These are phyloP conservation scores for Tanytarsus gracilentus DNA, from an alignment of 2,888 invertebrate species.

Conservation along the genomic window DNA sequence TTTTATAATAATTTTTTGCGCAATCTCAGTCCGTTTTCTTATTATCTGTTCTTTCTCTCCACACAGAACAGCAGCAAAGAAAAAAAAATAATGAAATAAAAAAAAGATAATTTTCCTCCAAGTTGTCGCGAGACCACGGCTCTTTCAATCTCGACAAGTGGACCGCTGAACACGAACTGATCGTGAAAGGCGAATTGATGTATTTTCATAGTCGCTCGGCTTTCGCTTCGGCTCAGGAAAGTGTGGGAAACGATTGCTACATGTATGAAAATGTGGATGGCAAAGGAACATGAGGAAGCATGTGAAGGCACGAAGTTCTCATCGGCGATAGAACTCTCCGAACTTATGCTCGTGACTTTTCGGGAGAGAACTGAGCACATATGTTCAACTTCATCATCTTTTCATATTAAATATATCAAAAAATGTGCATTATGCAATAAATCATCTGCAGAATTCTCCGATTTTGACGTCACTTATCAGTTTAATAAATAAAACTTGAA, in stretches of 20 bases:
- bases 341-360: no score
- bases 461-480: no score
- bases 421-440: no score
- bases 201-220: conserved; percentile 23
- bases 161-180: conserved; percentile 29
- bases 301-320: conserved; percentile 1
- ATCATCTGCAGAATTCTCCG: no score
- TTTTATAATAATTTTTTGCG: conserved; percentile 19
- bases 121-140: conserved; percentile 14
- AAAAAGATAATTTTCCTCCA: neutral
- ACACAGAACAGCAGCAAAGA: neutral
- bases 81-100: neutral
- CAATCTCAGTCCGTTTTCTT: conserved; percentile 15
- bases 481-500: no score
- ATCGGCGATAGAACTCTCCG: conserved; percentile 7
- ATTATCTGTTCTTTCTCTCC: conserved; percentile 15
- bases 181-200: conserved; percentile 13
- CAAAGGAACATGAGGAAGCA: neutral
- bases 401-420: no score
- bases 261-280: conserved; percentile 21
- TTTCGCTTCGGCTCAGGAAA: conserved; percentile 16
- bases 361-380: no score
- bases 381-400: no score
- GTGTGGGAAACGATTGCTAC: conserved; percentile 29
- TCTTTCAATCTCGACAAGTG: conserved; percentile 27